Conservation (phyloP, 2,113 vertebrate species). For the Dromas ardeola region DNA sequence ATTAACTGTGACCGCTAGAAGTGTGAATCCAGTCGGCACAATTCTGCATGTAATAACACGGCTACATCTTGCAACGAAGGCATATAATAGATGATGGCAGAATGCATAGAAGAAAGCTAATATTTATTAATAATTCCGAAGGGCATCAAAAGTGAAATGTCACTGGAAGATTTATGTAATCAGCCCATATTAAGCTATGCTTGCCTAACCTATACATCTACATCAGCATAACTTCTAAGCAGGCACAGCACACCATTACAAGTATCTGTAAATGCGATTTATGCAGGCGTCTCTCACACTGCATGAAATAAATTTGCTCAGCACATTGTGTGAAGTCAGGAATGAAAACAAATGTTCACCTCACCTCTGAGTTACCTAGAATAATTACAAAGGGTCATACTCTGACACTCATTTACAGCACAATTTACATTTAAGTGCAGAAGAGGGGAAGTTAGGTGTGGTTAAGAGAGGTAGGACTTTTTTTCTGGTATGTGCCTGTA, state of each 20-base stretch:
- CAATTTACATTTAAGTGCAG: background rate
- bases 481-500: background rate
- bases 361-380: background rate
- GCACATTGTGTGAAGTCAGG: background rate
- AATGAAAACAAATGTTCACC: background rate
- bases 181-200: background rate
- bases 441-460: background rate
- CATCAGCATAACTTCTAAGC: background rate
- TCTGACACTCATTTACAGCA: background rate
- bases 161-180: background rate
- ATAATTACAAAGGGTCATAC: background rate
- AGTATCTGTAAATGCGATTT: background rate
- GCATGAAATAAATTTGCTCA: background rate
- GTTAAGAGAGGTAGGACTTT: background rate
- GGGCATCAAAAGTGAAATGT: background rate
- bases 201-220: background rate
- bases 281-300: background rate
- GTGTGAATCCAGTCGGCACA: background rate
- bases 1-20: background rate
- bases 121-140: constrained; percentile 27
- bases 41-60: background rate
- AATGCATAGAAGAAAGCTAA: background rate
- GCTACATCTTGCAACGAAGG: background rate
- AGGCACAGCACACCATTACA: background rate
- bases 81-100: background rate